These are phyloP conservation scores for Origma solitaria DNA, from an alignment of 2,113 vertebrate genomes.

Conservation along the genomic window DNA sequence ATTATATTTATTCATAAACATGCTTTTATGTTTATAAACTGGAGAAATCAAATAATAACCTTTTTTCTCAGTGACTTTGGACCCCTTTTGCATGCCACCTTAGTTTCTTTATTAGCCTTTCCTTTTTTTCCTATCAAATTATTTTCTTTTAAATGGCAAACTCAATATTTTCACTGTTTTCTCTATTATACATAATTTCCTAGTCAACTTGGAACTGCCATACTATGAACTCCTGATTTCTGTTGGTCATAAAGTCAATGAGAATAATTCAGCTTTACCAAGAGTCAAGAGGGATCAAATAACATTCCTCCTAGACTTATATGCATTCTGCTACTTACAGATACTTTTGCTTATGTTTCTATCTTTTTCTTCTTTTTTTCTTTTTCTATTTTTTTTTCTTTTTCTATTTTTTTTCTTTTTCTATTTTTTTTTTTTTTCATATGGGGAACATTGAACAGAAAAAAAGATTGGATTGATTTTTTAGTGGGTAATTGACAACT, in stretches of 20 bases:
- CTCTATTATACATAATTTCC: neutral
- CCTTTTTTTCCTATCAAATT: neutral
- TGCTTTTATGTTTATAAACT: neutral
- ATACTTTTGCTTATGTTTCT: neutral
- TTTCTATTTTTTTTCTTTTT: neutral
- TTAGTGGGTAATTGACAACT: neutral
- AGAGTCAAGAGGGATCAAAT: neutral
- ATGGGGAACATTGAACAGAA: accelerated
- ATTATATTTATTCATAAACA: neutral
- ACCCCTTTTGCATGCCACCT: neutral
- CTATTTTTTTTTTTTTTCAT: neutral
- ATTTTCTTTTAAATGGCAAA: neutral
- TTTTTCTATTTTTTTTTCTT: too few relatives aligned
- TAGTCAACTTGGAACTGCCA: neutral
- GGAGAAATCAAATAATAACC: neutral
- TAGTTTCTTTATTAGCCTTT: neutral
- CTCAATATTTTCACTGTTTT: neutral
- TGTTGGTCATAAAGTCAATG: neutral
- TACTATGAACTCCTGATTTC: neutral
- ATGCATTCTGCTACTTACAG: neutral
- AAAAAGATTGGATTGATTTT: neutral
- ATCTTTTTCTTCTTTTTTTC: accelerated
- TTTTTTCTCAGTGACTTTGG: neutral
- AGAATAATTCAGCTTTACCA: neutral
- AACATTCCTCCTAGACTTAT: neutral